A percentile compares a stretch with the other conserved stretches of the same genome.
phyloP scores from a whole-genome alignment of 2,113 vertebrate species.

The Madoqua kirkii region DNA sequence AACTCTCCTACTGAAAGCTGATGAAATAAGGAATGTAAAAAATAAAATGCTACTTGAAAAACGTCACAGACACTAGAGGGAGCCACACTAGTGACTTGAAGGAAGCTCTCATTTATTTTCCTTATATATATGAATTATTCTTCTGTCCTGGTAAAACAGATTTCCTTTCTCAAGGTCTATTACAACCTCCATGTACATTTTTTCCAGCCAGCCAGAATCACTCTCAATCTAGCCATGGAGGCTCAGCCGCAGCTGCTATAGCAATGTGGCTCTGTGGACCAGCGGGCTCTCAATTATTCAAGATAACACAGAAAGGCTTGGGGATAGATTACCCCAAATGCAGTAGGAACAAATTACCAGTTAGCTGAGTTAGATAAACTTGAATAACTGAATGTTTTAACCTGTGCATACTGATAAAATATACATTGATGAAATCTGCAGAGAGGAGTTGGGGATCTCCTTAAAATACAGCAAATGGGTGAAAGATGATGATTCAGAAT shows the following conservation, averaged over 20 bases:
- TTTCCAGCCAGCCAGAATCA: neutral
- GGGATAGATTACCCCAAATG: neutral
- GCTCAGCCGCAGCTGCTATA: neutral
- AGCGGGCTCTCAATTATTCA: constrained; percentile 44
- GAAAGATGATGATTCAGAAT: neutral
- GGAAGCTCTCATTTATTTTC: neutral
- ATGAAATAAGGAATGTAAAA: neutral
- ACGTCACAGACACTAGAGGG: neutral
- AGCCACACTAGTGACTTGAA: neutral
- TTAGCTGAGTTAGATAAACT: constrained; percentile 3
- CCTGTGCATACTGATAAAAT: neutral
- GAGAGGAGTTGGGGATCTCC: neutral
- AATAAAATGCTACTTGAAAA: neutral
- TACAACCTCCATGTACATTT: neutral
- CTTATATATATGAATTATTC: neutral
- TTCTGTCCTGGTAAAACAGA: neutral
- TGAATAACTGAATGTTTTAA: constrained; percentile 15
- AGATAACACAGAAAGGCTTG: constrained; percentile 3
- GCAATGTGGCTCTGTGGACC: neutral
- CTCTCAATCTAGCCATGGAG: neutral
- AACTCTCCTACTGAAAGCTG: neutral
- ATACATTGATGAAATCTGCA: neutral
- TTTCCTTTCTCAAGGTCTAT: constrained; percentile 1
- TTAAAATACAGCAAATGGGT: neutral
- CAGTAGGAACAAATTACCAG: constrained; percentile 38